These are phyloP conservation scores for Drosophila niveifrons DNA, from an alignment of 2,888 invertebrate genomes.

Conservation along the genomic window DNA sequence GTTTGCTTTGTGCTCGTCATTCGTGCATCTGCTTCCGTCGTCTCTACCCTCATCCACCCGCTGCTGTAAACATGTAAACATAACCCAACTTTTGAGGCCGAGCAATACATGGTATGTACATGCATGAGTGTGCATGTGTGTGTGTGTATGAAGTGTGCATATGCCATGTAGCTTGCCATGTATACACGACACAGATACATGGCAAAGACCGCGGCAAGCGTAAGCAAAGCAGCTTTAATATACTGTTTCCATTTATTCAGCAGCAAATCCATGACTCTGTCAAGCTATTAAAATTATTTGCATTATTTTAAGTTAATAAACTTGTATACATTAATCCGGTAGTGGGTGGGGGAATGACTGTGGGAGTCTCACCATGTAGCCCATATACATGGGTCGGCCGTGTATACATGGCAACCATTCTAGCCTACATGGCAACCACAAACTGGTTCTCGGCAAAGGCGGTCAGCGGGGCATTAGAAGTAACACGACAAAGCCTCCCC, in stretches of 20 bases:
- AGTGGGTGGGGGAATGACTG: slow-evolving; percentile 8
- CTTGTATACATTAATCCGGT: neutral
- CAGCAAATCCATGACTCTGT: neutral
- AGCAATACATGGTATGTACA: slow-evolving; percentile 59
- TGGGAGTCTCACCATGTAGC: slow-evolving; percentile 68
- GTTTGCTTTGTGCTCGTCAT: slow-evolving; percentile 52
- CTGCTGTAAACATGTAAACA: slow-evolving; percentile 57
- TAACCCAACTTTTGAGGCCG: slow-evolving; percentile 62
- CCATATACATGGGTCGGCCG: neutral
- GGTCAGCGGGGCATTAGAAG: slow-evolving; percentile 43
- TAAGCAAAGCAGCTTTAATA: slow-evolving; percentile 12
- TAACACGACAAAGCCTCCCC: slow-evolving; percentile 34
- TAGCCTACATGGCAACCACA: slow-evolving; percentile 55
- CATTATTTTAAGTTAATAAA: neutral
- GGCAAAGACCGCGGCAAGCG: slow-evolving; percentile 36
- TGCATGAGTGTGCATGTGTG: slow-evolving; percentile 21
- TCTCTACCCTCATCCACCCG: slow-evolving; percentile 26
- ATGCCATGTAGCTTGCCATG: slow-evolving; percentile 65
- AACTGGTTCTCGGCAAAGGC: slow-evolving; percentile 57
- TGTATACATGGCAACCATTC: slow-evolving; percentile 57
- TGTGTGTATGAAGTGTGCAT: slow-evolving; percentile 19
- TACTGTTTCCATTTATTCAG: neutral
- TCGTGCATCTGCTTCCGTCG: slow-evolving; percentile 38
- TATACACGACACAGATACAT: slow-evolving; percentile 58
- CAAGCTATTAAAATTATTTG: neutral